phyloP scores from a whole-genome alignment of 2,797 vertebrate genomes.

The Australoheros facetus region DNA sequence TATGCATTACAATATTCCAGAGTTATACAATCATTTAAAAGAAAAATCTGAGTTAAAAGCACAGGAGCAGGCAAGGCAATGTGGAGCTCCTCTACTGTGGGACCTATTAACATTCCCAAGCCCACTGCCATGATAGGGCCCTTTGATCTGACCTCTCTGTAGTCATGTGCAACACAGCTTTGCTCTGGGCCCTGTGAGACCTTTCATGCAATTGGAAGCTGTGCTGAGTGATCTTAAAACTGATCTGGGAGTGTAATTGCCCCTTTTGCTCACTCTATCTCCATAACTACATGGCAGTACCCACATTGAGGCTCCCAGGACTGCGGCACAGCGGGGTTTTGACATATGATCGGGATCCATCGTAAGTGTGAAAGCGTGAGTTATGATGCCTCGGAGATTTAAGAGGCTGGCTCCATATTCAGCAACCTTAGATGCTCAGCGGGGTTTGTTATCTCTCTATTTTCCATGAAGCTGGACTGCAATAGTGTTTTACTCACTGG shows the following conservation, averaged over 20 bases:
- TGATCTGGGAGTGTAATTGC: constrained; percentile 62
- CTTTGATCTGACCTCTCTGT: constrained; percentile 70
- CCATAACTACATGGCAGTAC: constrained; percentile 1
- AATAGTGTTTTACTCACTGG: constrained; percentile 8
- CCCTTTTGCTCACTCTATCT: constrained; percentile 26
- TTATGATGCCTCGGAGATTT: constrained; percentile 50
- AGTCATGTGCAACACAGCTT: constrained; percentile 59
- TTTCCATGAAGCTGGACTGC: constrained; percentile 24
- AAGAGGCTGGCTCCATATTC: constrained; percentile 32
- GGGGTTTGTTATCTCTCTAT: constrained; percentile 50
- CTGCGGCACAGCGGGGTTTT: constrained; percentile 36
- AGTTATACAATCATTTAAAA: constrained; percentile 1
- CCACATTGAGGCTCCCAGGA: constrained; percentile 14
- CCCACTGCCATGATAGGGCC: constrained; percentile 31
- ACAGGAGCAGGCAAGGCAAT: constrained; percentile 17
- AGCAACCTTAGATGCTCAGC: constrained; percentile 39
- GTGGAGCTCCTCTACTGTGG: constrained; percentile 33
- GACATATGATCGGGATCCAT: constrained; percentile 55
- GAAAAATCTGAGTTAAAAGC: constrained; percentile 6
- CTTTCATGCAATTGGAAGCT: constrained; percentile 49
- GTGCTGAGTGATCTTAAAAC: constrained; percentile 66
- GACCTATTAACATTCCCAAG: constrained; percentile 64
- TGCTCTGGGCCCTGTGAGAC: constrained; percentile 53
- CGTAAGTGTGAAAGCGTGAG: constrained; percentile 48
- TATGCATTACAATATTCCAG: constrained; percentile 1